These are phyloP conservation scores for Phortica magna DNA, from an alignment of 2,888 invertebrate genomes.

Conservation along the genomic window DNA sequence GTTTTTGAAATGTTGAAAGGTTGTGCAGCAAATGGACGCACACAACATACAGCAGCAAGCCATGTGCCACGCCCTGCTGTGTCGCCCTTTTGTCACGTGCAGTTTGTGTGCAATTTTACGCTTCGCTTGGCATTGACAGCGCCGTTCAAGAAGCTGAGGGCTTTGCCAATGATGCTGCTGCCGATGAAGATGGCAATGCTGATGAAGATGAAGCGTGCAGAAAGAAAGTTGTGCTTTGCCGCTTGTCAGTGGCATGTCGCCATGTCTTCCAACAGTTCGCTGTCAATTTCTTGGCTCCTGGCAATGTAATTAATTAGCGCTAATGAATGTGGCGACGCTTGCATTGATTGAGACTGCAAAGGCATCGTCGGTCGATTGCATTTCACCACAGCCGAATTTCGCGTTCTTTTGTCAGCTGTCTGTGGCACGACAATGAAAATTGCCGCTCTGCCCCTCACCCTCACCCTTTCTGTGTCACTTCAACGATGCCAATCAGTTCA, in stretches of 20 bases:
- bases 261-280: neutral
- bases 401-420: slow-evolving; percentile 32
- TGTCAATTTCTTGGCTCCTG: slow-evolving; percentile 32
- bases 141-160: neutral
- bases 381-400: slow-evolving; percentile 44
- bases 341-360: neutral
- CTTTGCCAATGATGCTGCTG: neutral
- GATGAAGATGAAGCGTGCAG: slow-evolving; percentile 43
- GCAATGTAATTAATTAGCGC: slow-evolving; percentile 72
- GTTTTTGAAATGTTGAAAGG: slow-evolving; percentile 17
- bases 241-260: slow-evolving; percentile 49
- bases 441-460: too few relatives aligned
- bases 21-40: neutral
- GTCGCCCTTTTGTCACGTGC: neutral
- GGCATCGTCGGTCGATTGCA: slow-evolving; percentile 40
- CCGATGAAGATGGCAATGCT: too few relatives aligned
- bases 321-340: slow-evolving; percentile 60
- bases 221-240: slow-evolving; percentile 53
- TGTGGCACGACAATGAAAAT: slow-evolving; percentile 46
- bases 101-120: slow-evolving; percentile 61
- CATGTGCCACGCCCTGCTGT: neutral
- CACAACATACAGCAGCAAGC: neutral
- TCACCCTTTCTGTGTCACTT: too few relatives aligned
- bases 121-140: slow-evolving; percentile 63
- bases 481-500: slow-evolving; percentile 42